Evolutionary conservation across 2,888 invertebrate genomes (phyloP).

Genomic region (Quadroppia sp.): DNA sequence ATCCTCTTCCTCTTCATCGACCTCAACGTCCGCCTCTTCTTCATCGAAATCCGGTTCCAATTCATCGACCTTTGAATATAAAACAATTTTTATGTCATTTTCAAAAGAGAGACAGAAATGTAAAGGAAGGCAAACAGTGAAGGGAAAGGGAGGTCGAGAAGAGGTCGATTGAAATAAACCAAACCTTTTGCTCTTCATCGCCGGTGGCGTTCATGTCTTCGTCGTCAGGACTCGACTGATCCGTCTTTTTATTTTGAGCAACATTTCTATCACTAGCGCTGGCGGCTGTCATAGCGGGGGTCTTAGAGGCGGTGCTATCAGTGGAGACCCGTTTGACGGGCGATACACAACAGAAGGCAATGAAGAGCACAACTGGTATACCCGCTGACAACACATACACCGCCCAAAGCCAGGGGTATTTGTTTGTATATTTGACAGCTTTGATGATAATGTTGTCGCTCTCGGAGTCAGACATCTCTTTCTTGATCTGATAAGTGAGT

Average conservation of each 20-base stretch:
- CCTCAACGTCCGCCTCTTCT: constrained; percentile 46
- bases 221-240: constrained; percentile 50
- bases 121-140: no score
- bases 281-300: neutral
- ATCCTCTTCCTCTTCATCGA: constrained; percentile 43
- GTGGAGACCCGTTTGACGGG: constrained; percentile 39
- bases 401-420: constrained; percentile 86
- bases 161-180: neutral
- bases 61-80: constrained; percentile 48
- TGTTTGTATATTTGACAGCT: constrained; percentile 69
- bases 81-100: no score
- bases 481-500: constrained; percentile 77
- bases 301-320: neutral
- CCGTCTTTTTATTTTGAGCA: constrained; percentile 51
- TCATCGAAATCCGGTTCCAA: constrained; percentile 48
- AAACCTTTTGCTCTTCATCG: constrained; percentile 35
- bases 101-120: no score
- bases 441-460: constrained; percentile 73
- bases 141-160: no score
- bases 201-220: constrained; percentile 38
- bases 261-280: constrained; percentile 39
- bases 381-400: constrained; percentile 73
- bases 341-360: constrained; percentile 71
- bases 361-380: constrained; percentile 70
- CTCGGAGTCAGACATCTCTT: constrained; percentile 70